Evolutionary conservation across 1,140 invertebrate species (phyloP).

Genomic region (Platyscapa corneri): DNA sequence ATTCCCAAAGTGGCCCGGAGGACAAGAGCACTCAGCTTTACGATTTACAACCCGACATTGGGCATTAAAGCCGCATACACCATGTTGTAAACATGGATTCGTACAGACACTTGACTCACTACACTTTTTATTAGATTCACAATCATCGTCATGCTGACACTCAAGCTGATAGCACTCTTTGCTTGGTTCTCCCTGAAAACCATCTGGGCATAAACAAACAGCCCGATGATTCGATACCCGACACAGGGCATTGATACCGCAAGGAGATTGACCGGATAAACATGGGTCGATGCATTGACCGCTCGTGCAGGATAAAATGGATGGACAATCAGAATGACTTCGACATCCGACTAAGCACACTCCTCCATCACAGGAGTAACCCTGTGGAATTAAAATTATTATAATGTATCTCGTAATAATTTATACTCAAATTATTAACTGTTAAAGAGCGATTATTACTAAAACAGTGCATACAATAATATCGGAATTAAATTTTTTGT

Average conservation of each 20-base stretch:
- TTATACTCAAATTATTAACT: too few species aligned
- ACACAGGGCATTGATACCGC: slow-evolving; percentile 85
- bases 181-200: slow-evolving; percentile 85
- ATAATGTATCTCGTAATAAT: too few species aligned
- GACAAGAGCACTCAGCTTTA: slow-evolving; percentile 87
- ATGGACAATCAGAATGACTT: slow-evolving; percentile 85
- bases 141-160: slow-evolving; percentile 85
- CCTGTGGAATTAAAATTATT: slow-evolving; percentile 61
- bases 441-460: too few species aligned
- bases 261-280: slow-evolving; percentile 77
- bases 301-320: slow-evolving; percentile 83
- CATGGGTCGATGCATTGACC: slow-evolving; percentile 88
- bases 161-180: slow-evolving; percentile 84
- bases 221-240: slow-evolving; percentile 84
- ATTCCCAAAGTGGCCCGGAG: slow-evolving; percentile 89
- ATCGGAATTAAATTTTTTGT: too few species aligned
- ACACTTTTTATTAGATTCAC: slow-evolving; percentile 85
- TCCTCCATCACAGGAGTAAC: slow-evolving; percentile 79
- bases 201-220: slow-evolving; percentile 90
- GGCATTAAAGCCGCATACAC: slow-evolving; percentile 87
- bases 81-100: slow-evolving; percentile 86
- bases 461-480: neutral
- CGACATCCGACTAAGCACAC: slow-evolving; percentile 84
- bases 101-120: slow-evolving; percentile 83
- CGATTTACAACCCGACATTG: slow-evolving; percentile 87